A percentile compares a stretch with the other conserved stretches of the same genome.
Conservation (phyloP, 2,113 vertebrate species). For the Cisticola juncidis region DNA sequence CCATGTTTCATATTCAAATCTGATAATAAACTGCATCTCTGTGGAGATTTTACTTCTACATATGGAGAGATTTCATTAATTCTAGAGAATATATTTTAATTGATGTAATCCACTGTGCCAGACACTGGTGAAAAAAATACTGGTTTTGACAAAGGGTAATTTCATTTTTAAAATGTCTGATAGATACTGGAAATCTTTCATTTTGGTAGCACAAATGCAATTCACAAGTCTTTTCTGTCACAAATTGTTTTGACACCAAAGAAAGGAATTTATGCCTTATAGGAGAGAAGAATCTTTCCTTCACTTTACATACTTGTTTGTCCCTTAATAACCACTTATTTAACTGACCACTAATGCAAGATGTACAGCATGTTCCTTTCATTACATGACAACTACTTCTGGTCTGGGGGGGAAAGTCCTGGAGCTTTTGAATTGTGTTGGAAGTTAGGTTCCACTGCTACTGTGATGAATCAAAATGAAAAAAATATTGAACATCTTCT, state of each 20-base stretch:
- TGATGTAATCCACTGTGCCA: neutral
- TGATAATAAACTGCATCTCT: neutral
- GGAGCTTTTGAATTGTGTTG: neutral
- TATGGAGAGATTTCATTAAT: neutral
- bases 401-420: neutral
- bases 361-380: rapidly evolving
- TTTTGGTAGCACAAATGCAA: neutral
- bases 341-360: neutral
- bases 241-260: neutral
- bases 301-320: neutral
- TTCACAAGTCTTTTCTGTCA: neutral
- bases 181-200: neutral
- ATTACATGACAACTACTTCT: neutral
- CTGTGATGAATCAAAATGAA: neutral
- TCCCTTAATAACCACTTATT: neutral
- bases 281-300: neutral
- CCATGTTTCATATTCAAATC: neutral
- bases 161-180: neutral
- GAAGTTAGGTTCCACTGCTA: neutral
- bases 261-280: neutral
- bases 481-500: neutral
- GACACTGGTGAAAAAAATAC: neutral
- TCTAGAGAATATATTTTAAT: neutral
- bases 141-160: neutral
- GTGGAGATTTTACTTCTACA: neutral